A percentile compares a stretch with the other conserved stretches of the same genome.
These are phyloP conservation scores for Oryzias celebensis DNA, from an alignment of 2,113 vertebrate genomes.

Conservation along the genomic window DNA sequence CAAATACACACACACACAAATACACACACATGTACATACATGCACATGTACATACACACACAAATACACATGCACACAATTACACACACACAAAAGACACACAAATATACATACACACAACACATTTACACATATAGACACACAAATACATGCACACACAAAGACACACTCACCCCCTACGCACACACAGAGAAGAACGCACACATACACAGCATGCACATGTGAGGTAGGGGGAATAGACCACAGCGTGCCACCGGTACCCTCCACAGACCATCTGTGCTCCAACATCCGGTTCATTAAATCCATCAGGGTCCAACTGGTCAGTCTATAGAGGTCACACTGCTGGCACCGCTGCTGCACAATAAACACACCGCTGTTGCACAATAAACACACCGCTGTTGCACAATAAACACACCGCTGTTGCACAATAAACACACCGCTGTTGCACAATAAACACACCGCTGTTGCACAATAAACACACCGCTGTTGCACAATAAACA, in stretches of 20 bases:
- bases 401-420: too few species aligned
- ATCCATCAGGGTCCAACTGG: constrained; percentile 66
- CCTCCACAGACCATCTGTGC: constrained; percentile 73
- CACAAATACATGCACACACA: constrained; percentile 3
- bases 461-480: too few species aligned
- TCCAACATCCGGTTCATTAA: constrained; percentile 66
- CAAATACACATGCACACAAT: constrained; percentile 39
- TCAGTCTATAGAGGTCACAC: constrained; percentile 48
- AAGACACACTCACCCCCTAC: background rate
- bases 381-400: too few species aligned
- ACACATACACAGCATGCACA: constrained; percentile 8
- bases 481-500: too few species aligned
- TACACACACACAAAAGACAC: too few species aligned
- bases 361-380: too few species aligned
- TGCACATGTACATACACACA: constrained; percentile 16
- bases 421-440: too few species aligned
- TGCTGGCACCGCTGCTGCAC: constrained; percentile 31
- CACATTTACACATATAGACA: too few species aligned
- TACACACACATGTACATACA: too few species aligned
- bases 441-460: too few species aligned
- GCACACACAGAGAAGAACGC: background rate
- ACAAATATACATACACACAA: constrained; percentile 50
- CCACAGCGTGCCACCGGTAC: constrained; percentile 38
- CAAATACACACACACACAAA: constrained; percentile 33
- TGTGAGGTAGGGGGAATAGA: constrained; percentile 6